Evolutionary conservation across 2,888 invertebrate genomes (phyloP).

Genomic region (Eutolmus rufibarbis): DNA sequence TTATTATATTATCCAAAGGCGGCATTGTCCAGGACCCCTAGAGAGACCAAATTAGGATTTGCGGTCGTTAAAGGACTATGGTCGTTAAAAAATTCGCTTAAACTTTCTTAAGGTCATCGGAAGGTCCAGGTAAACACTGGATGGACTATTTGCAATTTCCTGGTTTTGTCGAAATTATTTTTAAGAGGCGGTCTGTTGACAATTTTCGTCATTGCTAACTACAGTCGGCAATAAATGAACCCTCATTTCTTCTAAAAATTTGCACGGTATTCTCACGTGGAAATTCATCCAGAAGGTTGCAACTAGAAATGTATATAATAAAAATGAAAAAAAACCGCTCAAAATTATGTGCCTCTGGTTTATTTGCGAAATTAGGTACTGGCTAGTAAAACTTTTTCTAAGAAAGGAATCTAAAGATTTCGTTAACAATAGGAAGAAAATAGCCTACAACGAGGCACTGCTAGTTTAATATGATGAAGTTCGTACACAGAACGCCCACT

Average conservation of each 20-base stretch:
- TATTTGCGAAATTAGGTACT: not conserved
- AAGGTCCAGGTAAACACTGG: not conserved
- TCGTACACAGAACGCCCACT: not conserved
- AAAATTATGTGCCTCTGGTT: not conserved
- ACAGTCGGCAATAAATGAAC: not conserved
- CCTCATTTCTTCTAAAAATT: not conserved
- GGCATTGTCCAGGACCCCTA: not conserved
- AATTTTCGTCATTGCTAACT: not conserved
- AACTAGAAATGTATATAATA: not conserved
- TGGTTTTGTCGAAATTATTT: not conserved
- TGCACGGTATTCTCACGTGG: not conserved
- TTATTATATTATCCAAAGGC: not conserved
- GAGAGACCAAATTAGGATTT: not conserved
- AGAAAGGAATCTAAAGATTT: not conserved
- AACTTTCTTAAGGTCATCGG: not conserved
- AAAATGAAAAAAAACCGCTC: not conserved
- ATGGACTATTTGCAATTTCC: not conserved
- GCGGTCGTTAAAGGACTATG: not conserved
- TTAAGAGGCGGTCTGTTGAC: constrained; percentile 11
- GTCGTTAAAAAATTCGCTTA: not conserved
- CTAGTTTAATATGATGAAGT: not conserved
- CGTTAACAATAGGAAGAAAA: not conserved
- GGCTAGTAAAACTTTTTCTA: not conserved
- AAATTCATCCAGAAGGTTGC: not conserved
- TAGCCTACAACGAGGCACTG: not conserved